A percentile compares a stretch with the other conserved stretches of the same genome.
Conservation (phyloP, 2,113 vertebrate species). For the Saccopteryx leptura region DNA sequence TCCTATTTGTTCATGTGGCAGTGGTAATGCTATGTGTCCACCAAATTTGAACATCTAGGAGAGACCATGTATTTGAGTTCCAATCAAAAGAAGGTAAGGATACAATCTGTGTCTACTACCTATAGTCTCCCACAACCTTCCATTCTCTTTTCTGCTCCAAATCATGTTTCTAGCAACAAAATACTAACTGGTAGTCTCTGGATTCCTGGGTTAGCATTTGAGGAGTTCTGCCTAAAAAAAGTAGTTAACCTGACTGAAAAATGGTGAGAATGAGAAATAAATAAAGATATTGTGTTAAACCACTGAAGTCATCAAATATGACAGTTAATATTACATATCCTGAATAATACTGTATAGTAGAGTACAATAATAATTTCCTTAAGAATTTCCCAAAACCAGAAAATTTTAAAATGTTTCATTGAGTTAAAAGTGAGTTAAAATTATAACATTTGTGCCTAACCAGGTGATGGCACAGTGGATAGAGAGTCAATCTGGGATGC, state of each 20-base stretch:
- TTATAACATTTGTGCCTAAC: not conserved
- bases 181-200: not conserved
- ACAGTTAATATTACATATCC: not conserved
- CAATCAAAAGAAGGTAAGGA: not conserved
- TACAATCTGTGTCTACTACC: not conserved
- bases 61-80: not conserved
- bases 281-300: not conserved
- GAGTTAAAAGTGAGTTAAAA: not conserved
- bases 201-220: not conserved
- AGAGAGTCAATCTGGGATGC: no score
- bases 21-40: not conserved
- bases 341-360: not conserved
- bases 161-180: not conserved
- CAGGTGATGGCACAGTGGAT: no score
- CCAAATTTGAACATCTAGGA: not conserved
- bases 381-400: not conserved
- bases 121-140: not conserved
- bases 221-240: not conserved
- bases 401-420: constrained; percentile 3
- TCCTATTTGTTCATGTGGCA: not conserved
- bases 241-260: not conserved
- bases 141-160: not conserved
- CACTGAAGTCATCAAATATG: not conserved
- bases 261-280: not conserved
- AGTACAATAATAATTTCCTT: not conserved